Percentiles rank a stretch among this genome's conserved stretches.
These are phyloP conservation scores for Urophycis tenuis DNA, from an alignment of 2,797 vertebrate species.

Conservation along the genomic window DNA sequence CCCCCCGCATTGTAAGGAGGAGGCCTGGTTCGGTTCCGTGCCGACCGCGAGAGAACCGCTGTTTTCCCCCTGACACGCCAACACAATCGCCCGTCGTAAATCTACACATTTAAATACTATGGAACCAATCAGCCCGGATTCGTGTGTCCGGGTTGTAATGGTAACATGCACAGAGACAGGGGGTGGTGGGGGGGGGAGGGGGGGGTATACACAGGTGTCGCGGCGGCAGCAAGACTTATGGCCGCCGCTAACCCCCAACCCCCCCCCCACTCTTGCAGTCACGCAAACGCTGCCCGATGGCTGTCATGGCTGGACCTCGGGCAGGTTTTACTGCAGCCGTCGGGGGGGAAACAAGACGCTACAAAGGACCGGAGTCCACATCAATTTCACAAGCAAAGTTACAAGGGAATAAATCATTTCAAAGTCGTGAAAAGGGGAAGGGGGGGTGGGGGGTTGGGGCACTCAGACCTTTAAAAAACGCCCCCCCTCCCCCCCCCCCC, in stretches of 20 bases:
- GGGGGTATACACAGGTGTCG: slow-evolving; percentile 51
- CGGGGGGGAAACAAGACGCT: slow-evolving; percentile 66
- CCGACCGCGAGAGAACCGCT: slow-evolving; percentile 48
- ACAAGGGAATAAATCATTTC: slow-evolving; percentile 70
- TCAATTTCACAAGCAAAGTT: slow-evolving; percentile 67
- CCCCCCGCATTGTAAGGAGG: slow-evolving; percentile 20
- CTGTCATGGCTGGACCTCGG: slow-evolving; percentile 58
- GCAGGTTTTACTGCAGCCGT: slow-evolving; percentile 63
- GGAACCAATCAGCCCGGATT: slow-evolving; percentile 42
- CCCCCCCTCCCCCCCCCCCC: neutral
- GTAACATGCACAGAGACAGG: slow-evolving; percentile 47
- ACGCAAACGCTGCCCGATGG: slow-evolving; percentile 67
- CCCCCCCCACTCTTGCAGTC: slow-evolving; percentile 53
- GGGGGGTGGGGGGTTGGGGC: slow-evolving; percentile 6
- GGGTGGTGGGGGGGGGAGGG: too few relatives aligned
- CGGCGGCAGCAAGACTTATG: slow-evolving; percentile 43
- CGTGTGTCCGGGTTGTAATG: slow-evolving; percentile 43
- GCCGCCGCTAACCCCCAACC: slow-evolving; percentile 27
- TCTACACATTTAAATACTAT: slow-evolving; percentile 54
- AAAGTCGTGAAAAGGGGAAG: slow-evolving; percentile 52
- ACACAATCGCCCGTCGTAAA: slow-evolving; percentile 51
- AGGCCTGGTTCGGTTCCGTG: slow-evolving; percentile 49
- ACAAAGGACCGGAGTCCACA: slow-evolving; percentile 59
- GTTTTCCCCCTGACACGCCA: slow-evolving; percentile 33
- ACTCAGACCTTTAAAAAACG: slow-evolving; percentile 25